Conservation (phyloP, 2,797 vertebrate genomes). For the Masticophis lateralis region DNA sequence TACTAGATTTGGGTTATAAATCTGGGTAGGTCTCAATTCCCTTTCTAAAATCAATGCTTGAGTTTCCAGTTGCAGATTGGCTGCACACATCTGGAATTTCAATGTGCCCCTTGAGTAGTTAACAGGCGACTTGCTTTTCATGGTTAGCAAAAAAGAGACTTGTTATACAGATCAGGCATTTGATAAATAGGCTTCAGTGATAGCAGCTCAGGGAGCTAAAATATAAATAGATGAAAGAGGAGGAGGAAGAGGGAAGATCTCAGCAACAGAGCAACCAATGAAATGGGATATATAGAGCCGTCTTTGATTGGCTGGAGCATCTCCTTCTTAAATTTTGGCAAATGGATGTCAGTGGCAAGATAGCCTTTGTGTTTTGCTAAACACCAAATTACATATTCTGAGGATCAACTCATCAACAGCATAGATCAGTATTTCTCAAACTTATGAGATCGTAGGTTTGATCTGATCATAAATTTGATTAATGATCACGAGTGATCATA, state of each 20-base stretch:
- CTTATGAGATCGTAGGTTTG: not conserved
- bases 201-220: not conserved
- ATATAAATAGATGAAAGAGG: not conserved
- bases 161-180: constrained; percentile 13
- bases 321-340: not conserved
- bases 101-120: not conserved
- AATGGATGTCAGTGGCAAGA: not conserved
- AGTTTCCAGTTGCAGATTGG: not conserved
- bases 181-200: constrained; percentile 13
- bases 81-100: not conserved
- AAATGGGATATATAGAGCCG: not conserved
- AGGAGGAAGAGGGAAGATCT: not conserved
- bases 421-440: not conserved
- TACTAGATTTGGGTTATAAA: not conserved
- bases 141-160: constrained; percentile 18
- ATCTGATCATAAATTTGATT: not conserved
- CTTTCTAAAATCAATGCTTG: not conserved
- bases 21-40: not conserved
- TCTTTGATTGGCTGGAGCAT: not conserved
- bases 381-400: not conserved
- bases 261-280: not conserved
- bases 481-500: not conserved
- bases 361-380: not conserved
- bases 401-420: not conserved
- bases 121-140: constrained; percentile 9